A percentile compares a stretch with the other conserved stretches of the same genome.
These are phyloP conservation scores for Manacus vitellinus DNA, from an alignment of 2,113 vertebrate species.

Conservation along the genomic window DNA sequence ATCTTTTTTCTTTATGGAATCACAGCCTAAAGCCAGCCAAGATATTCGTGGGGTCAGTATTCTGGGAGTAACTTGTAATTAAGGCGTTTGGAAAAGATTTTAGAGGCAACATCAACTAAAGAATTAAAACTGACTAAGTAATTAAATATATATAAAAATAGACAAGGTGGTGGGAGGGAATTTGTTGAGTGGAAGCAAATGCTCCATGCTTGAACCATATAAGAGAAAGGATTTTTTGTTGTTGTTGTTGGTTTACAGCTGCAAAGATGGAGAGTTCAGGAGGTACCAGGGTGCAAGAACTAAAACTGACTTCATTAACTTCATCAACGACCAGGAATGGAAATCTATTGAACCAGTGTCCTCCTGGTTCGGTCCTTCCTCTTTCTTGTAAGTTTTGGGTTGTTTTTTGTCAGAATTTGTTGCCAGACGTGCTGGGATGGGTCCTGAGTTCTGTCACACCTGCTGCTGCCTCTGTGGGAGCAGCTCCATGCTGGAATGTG, in stretches of 20 bases:
- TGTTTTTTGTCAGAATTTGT: neutral
- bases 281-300: conserved; percentile 91
- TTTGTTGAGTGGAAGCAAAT: neutral
- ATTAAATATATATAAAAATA: neutral
- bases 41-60: rapidly evolving
- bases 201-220: neutral
- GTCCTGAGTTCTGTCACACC: neutral
- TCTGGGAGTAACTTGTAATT: neutral
- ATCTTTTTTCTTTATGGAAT: neutral
- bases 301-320: conserved; percentile 92
- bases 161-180: neutral
- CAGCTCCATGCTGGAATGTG: neutral
- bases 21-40: neutral
- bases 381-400: conserved; percentile 84
- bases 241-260: conserved; percentile 60
- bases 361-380: conserved; percentile 92
- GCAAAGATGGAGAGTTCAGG: conserved; percentile 94
- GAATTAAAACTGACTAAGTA: neutral
- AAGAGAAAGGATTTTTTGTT: neutral
- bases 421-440: rapidly evolving
- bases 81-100: neutral
- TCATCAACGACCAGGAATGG: conserved; percentile 92
- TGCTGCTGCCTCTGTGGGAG: neutral
- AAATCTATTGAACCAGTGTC: conserved; percentile 87
- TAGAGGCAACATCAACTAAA: neutral